Percentiles rank a stretch among this genome's conserved stretches.
Evolutionary conservation across 2,888 invertebrate genomes (phyloP).

Genomic region (Nephrotoma guestfalica): DNA sequence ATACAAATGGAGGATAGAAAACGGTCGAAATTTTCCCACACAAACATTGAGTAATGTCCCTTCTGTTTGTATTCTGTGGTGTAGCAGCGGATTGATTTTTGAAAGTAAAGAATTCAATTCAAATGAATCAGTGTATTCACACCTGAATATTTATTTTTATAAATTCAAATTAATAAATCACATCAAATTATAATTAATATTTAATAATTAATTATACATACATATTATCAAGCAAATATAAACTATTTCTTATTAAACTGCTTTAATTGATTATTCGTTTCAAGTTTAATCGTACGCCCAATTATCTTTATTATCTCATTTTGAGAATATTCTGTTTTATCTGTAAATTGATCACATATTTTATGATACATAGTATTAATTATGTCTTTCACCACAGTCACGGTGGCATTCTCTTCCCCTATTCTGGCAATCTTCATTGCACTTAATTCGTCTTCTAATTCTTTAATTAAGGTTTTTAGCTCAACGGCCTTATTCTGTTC

Average conservation of each 20-base stretch:
- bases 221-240: not conserved
- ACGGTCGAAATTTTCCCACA: too few species aligned
- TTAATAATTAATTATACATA: not conserved
- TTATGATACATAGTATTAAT: conserved; percentile 22
- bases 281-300: conserved; percentile 18
- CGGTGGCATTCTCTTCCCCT: not conserved
- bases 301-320: conserved; percentile 16
- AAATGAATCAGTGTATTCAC: not conserved
- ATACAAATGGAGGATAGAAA: too few species aligned
- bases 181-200: not conserved
- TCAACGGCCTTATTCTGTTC: not conserved
- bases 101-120: not conserved
- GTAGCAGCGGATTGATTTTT: not conserved
- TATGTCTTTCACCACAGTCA: conserved; percentile 16
- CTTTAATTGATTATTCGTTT: conserved; percentile 18
- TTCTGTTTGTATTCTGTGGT: too few species aligned
- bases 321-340: conserved; percentile 9
- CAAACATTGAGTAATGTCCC: too few species aligned
- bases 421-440: not conserved
- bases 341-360: conserved; percentile 14
- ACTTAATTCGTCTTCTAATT: not conserved
- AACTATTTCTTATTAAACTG: conserved; percentile 3
- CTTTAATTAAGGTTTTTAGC: not conserved
- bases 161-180: not conserved
- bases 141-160: not conserved